phyloP scores from a whole-genome alignment of 2,797 vertebrate genomes.

The Aulostomus chinensis region DNA sequence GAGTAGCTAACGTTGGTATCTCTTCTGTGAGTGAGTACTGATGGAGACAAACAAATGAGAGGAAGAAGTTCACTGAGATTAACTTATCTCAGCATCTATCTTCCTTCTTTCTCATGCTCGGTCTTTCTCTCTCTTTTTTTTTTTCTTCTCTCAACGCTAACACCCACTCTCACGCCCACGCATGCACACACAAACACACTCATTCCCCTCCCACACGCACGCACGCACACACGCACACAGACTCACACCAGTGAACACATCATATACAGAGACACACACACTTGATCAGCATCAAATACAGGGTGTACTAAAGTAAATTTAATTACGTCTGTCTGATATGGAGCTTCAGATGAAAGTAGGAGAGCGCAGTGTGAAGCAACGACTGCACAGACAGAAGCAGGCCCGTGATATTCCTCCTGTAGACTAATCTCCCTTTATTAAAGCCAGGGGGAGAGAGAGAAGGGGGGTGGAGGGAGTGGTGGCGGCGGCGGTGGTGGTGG shows the following conservation, averaged over 20 bases:
- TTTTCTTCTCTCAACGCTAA: slow-evolving; percentile 59
- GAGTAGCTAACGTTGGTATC: slow-evolving; percentile 63
- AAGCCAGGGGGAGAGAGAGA: slow-evolving; percentile 72
- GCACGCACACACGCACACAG: slow-evolving; percentile 23
- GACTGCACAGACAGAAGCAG: slow-evolving; percentile 77
- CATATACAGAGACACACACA: slow-evolving; percentile 45
- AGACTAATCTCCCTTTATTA: slow-evolving; percentile 84
- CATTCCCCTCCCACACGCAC: slow-evolving; percentile 62
- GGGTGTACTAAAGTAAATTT: slow-evolving; percentile 84
- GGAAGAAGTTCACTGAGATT: slow-evolving; percentile 73
- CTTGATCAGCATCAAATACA: slow-evolving; percentile 82
- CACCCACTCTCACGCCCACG: slow-evolving; percentile 71
- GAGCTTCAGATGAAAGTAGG: slow-evolving; percentile 79
- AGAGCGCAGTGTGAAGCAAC: slow-evolving; percentile 72
- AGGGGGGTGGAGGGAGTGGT: slow-evolving; percentile 12
- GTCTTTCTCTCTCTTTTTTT: slow-evolving; percentile 51
- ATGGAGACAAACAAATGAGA: slow-evolving; percentile 75
- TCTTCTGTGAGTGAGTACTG: slow-evolving; percentile 62
- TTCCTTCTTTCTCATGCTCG: slow-evolving; percentile 61
- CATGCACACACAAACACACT: slow-evolving; percentile 62
- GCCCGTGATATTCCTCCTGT: slow-evolving; percentile 79
- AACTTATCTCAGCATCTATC: slow-evolving; percentile 75
- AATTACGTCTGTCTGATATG: slow-evolving; percentile 83
- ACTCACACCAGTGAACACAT: slow-evolving; percentile 29
- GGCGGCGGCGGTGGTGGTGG: slow-evolving; percentile 6